These are phyloP conservation scores for Ornithoptera priamus DNA, from an alignment of 2,888 invertebrate species.

Conservation along the genomic window DNA sequence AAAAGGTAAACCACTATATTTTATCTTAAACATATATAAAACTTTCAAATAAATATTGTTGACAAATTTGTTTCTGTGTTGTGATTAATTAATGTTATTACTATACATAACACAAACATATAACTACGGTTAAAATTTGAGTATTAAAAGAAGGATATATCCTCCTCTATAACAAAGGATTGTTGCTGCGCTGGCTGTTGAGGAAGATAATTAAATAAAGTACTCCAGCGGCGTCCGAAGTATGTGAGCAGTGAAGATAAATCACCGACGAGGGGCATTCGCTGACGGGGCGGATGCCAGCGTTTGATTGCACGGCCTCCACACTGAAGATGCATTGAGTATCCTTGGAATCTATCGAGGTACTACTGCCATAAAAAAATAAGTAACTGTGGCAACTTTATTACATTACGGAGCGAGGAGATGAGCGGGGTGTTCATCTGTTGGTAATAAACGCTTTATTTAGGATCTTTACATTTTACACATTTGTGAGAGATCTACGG, in stretches of 20 bases:
- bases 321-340: conserved; percentile 15
- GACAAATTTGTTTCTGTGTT: too few species aligned
- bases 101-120: too few species aligned
- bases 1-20: too few species aligned
- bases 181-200: neutral
- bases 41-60: too few species aligned
- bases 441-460: too few species aligned
- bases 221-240: conserved; percentile 37
- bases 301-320: conserved; percentile 42
- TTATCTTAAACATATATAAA: too few species aligned
- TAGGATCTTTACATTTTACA: too few species aligned
- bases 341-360: neutral
- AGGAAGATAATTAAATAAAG: conserved; percentile 40
- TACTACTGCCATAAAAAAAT: neutral
- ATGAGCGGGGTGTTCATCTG: too few species aligned
- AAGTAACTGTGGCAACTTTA: neutral
- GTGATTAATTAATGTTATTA: too few species aligned
- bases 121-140: too few species aligned
- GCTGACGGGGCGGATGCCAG: conserved; percentile 42
- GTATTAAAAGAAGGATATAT: neutral
- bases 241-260: conserved; percentile 47
- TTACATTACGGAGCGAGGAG: neutral
- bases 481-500: too few species aligned
- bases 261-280: conserved; percentile 43
- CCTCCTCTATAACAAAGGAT: conserved; percentile 1